Evolutionary conservation across 2,797 vertebrate genomes (phyloP).

Genomic region (Enteromius thamalakanensis): DNA sequence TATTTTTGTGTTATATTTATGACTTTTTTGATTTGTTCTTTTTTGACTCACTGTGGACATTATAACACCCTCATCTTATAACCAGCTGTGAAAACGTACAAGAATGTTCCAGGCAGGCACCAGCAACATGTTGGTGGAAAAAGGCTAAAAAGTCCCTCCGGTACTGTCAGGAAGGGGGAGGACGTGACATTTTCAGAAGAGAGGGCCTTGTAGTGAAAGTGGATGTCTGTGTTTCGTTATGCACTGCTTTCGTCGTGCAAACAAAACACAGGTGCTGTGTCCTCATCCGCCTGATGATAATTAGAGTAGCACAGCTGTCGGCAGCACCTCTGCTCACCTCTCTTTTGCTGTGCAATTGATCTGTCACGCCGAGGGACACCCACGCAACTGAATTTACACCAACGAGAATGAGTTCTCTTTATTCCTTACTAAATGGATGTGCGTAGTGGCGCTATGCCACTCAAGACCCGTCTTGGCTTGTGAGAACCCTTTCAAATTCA

Average conservation of each 20-base stretch:
- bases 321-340: conserved; percentile 62
- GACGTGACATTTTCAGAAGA: conserved; percentile 17
- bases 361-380: conserved; percentile 44
- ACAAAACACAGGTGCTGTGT: conserved; percentile 65
- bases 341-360: conserved; percentile 63
- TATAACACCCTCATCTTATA: background rate
- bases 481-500: conserved; percentile 43
- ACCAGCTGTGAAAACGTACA: background rate
- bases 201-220: conserved; percentile 16
- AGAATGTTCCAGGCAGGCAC: background rate
- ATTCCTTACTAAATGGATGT: conserved; percentile 22
- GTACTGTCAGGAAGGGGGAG: background rate
- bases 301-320: conserved; percentile 71
- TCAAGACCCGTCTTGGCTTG: conserved; percentile 15
- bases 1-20: background rate
- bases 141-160: background rate
- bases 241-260: conserved; percentile 48
- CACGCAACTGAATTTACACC: conserved; percentile 56
- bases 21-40: background rate
- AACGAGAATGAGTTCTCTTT: conserved; percentile 38
- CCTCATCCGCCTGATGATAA: conserved; percentile 63
- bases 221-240: conserved; percentile 10
- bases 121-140: background rate
- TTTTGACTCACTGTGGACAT: background rate
- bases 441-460: conserved; percentile 9